These are phyloP conservation scores for Poliocrania exsul DNA, from an alignment of 2,797 vertebrate species.

Conservation along the genomic window DNA sequence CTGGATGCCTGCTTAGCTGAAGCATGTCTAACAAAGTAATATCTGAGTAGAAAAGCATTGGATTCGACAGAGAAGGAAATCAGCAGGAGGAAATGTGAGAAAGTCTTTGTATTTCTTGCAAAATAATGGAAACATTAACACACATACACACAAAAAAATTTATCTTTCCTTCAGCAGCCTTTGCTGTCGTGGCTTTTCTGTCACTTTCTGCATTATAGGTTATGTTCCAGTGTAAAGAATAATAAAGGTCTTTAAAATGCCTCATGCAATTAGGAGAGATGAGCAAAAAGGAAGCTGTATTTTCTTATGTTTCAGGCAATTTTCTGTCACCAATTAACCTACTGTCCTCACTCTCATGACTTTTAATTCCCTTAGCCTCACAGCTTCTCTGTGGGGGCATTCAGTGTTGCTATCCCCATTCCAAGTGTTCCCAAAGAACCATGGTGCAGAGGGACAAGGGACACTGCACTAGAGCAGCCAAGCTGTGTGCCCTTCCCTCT, in stretches of 20 bases:
- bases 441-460: rapidly evolving
- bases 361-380: background rate
- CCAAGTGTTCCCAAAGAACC: background rate
- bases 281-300: background rate
- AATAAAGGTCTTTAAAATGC: background rate
- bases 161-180: background rate
- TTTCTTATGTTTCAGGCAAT: background rate
- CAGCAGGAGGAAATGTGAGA: background rate
- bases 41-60: background rate
- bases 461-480: background rate
- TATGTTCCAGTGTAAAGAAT: background rate
- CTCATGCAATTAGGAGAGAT: background rate
- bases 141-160: background rate
- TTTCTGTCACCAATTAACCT: background rate
- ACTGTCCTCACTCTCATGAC: background rate
- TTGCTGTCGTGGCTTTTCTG: background rate
- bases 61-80: background rate
- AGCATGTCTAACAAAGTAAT: background rate
- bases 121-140: background rate
- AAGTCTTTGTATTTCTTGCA: background rate
- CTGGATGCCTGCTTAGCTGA: background rate
- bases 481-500: background rate
- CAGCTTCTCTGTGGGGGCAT: background rate
- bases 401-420: background rate
- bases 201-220: background rate